phyloP scores from a whole-genome alignment of 1,140 invertebrate species.

The Panagrolaimus sp. region DNA sequence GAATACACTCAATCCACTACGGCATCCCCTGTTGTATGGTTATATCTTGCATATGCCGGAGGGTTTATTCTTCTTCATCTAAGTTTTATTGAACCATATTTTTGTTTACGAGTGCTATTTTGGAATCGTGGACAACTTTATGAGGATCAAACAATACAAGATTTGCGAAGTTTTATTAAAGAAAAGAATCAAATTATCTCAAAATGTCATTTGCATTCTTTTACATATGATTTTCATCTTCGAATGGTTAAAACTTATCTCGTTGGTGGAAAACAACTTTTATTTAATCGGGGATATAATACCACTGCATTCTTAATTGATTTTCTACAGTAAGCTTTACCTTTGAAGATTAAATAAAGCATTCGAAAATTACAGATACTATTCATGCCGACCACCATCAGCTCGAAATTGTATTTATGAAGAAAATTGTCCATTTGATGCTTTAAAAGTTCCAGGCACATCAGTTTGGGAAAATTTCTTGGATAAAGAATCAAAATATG shows the following conservation, averaged over 20 bases:
- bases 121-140: conserved; percentile 63
- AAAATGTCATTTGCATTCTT: conserved; percentile 73
- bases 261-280: conserved; percentile 63
- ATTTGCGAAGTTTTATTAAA: conserved; percentile 24
- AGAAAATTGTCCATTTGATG: conserved; percentile 61
- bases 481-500: conserved; percentile 41
- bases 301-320: conserved; percentile 74
- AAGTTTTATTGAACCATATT: conserved; percentile 71
- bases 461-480: conserved; percentile 52
- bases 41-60: conserved; percentile 69
- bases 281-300: conserved; percentile 70
- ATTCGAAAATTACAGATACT: conserved; percentile 68
- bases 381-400: conserved; percentile 75
- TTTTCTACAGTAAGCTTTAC: conserved; percentile 66
- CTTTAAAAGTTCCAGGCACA: conserved; percentile 30
- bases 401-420: conserved; percentile 73
- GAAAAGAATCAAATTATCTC: conserved; percentile 46
- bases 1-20: conserved; percentile 31
- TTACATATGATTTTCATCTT: conserved; percentile 80
- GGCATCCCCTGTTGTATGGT: conserved; percentile 62
- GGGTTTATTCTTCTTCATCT: conserved; percentile 69
- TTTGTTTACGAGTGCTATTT: conserved; percentile 70
- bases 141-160: conserved; percentile 13
- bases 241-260: conserved; percentile 72
- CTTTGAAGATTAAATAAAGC: too few relatives aligned